Conservation (phyloP, 2,113 vertebrate species). For the Azemiops feae region DNA sequence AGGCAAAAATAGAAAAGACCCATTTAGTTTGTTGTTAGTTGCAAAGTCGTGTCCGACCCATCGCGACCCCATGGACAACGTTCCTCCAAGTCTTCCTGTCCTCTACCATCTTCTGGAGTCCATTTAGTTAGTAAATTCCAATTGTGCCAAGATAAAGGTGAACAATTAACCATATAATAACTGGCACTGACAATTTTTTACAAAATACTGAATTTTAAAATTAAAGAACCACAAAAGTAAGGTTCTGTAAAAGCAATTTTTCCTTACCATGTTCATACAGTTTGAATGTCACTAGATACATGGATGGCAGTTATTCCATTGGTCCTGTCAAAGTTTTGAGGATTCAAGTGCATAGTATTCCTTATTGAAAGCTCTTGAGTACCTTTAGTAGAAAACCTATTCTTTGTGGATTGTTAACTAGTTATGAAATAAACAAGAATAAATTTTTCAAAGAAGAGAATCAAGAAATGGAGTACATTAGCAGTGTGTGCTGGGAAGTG, state of each 20-base stretch:
- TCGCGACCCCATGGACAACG: too few relatives aligned
- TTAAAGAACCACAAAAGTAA: not conserved
- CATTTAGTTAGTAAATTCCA: not conserved
- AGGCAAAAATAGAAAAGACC: not conserved
- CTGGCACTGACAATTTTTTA: not conserved
- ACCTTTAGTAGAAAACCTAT: not conserved
- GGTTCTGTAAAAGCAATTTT: not conserved
- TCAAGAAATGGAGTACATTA: not conserved
- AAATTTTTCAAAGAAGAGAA: not conserved
- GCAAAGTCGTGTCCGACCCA: too few relatives aligned
- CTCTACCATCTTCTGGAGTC: too few relatives aligned
- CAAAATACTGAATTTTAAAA: not conserved
- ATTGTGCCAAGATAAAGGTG: too few relatives aligned
- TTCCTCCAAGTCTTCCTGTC: too few relatives aligned
- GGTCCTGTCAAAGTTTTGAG: not conserved
- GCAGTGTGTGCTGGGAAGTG: not conserved
- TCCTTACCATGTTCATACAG: not conserved
- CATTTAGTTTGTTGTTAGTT: too few relatives aligned
- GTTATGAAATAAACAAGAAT: not conserved
- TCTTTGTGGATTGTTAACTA: not conserved
- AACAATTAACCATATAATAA: too few relatives aligned
- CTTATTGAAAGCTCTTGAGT: not conserved
- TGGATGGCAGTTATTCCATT: not conserved
- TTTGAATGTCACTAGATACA: not conserved
- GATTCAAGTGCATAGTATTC: not conserved